Evolutionary conservation across 2,888 invertebrate genomes (phyloP).

Genomic region (Chelonus formosanus): DNA sequence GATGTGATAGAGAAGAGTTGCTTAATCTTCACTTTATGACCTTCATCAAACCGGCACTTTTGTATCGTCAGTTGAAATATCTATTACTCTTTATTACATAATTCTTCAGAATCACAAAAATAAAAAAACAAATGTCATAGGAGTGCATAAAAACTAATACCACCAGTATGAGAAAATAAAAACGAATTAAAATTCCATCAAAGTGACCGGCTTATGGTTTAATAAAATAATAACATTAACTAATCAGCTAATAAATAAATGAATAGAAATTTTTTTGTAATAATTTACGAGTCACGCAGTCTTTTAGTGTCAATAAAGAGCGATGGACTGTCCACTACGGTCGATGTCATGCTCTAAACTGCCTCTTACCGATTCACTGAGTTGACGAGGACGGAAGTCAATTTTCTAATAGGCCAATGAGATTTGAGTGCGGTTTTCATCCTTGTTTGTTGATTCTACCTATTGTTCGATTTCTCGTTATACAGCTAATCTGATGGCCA

Average conservation of each 20-base stretch:
- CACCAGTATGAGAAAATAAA: no score
- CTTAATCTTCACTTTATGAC: slow-evolving; percentile 6
- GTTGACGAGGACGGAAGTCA: slow-evolving; percentile 43
- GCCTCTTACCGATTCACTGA: slow-evolving; percentile 45
- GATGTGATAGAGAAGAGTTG: slow-evolving; percentile 6
- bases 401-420: slow-evolving; percentile 48
- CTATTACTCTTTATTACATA: slow-evolving; percentile 5
- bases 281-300: background rate
- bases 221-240: background rate
- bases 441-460: slow-evolving; percentile 12
- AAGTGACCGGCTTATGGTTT: background rate
- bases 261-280: no score
- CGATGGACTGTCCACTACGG: slow-evolving; percentile 44
- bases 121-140: no score
- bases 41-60: slow-evolving; percentile 9
- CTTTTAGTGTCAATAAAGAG: slow-evolving; percentile 18
- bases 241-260: background rate
- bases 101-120: background rate
- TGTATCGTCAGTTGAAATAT: slow-evolving; percentile 1
- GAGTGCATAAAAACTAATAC: no score
- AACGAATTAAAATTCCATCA: background rate
- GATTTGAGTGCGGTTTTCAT: slow-evolving; percentile 34
- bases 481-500: slow-evolving; percentile 19
- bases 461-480: slow-evolving; percentile 24
- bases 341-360: slow-evolving; percentile 54